These are phyloP conservation scores for Tetramorium alpestre DNA, from an alignment of 1,140 invertebrate genomes.

Conservation along the genomic window DNA sequence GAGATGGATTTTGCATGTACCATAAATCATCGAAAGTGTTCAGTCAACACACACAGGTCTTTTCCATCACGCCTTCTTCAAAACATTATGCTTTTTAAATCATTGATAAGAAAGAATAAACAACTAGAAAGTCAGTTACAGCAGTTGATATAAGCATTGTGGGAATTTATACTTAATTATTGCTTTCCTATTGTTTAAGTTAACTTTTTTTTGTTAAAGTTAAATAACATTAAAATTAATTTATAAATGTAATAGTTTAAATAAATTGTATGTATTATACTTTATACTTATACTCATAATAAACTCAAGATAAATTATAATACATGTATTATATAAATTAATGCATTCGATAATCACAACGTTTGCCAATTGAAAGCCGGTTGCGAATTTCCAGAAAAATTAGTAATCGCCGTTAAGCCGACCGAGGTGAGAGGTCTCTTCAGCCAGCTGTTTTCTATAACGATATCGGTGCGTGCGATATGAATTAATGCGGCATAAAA, in stretches of 20 bases:
- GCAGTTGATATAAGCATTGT: neutral
- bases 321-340: neutral
- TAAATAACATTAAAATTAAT: neutral
- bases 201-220: no score
- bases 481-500: conserved; percentile 3
- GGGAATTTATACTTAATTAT: neutral
- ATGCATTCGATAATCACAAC: neutral
- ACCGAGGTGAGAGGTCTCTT: conserved; percentile 10
- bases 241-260: neutral
- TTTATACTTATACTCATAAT: neutral
- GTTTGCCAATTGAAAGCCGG: neutral
- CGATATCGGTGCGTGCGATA: neutral
- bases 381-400: conserved; percentile 10
- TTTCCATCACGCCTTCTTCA: neutral
- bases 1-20: neutral
- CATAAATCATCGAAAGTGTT: neutral
- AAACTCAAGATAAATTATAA: neutral
- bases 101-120: neutral
- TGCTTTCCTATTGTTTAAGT: neutral
- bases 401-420: neutral
- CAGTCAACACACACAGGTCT: neutral
- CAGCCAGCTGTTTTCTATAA: conserved; percentile 3
- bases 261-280: neutral
- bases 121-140: no score
- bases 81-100: neutral